Evolutionary conservation across 2,888 invertebrate genomes (phyloP), one percentile per base, ranked within the genome.

Genomic region (Parochlus steinenii): DNA sequence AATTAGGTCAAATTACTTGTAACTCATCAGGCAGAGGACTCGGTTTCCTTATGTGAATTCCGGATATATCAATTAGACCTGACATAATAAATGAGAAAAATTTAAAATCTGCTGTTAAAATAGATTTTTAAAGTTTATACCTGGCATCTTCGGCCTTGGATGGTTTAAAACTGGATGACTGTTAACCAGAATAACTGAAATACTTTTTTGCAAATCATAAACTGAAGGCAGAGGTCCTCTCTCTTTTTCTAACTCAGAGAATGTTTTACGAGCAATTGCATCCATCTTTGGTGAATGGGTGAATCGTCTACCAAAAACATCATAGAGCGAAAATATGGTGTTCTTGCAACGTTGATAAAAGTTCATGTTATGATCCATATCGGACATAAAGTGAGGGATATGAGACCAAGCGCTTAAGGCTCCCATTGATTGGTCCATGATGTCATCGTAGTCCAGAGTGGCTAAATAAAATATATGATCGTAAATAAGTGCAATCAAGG

Each of bases 271-370:
- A 6, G 52, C 49, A 24, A 56, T 27, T 16, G 47, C 43, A 42
- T 59, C 56, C 46, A 59, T 57, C 44, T 52, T 48, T 3, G 58
- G 55, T 24, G 58, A 50, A 38, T 54, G 54, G 22, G 46, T 46
- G 31, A 46, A 47, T 30, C 51, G 44, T 3, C 58, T 43, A 30
- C 50, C 43, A 2, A 48, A 37, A 16, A 57, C 51, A 25, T 60
- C 53, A 24, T 51, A 53, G 3, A 58, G 33, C 1, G 53, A 50
- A 3, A 48, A 46, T 2, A 58, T 55, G 0, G 63, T 52, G 45
- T 71, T 74, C 17, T 56, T 48, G 1, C 69, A 28, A 41, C 74
- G 51, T 43, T 66, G 60, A 45, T 52, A 49, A 41, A 75, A 69
- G 24, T 53, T 64, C 53, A 65, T 64, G 31, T 48, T 48, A 16